Evolutionary conservation across 2,888 invertebrate species (phyloP).

Genomic region (Apamea epomidion): DNA sequence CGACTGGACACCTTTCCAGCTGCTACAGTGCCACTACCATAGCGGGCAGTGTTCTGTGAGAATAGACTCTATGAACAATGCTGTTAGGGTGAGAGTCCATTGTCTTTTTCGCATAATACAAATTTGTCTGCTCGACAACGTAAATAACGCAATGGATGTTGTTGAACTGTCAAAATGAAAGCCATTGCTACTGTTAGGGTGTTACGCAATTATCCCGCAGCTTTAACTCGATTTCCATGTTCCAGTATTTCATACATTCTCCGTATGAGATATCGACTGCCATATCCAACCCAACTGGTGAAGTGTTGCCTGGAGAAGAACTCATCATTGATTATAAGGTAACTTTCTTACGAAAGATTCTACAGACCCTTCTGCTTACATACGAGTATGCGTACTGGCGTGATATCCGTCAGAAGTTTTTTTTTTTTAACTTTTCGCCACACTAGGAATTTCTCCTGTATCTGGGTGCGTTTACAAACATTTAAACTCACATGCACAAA

Average conservation of each 20-base stretch:
- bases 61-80: constrained; percentile 83
- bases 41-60: constrained; percentile 87
- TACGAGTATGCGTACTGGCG: too few species aligned
- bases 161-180: too few species aligned
- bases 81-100: constrained; percentile 80
- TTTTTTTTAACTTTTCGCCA: too few species aligned
- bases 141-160: too few species aligned
- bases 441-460: too few species aligned
- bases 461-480: too few species aligned
- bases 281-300: constrained; percentile 85
- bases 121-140: too few species aligned
- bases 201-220: too few species aligned
- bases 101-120: background rate
- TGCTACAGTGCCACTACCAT: constrained; percentile 88
- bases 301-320: constrained; percentile 83
- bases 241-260: constrained; percentile 89
- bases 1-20: constrained; percentile 70
- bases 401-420: too few species aligned
- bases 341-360: background rate
- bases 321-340: constrained; percentile 86
- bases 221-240: background rate
- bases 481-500: too few species aligned
- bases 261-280: constrained; percentile 89
- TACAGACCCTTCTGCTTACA: background rate
- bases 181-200: too few species aligned